A percentile compares a stretch with the other conserved stretches of the same genome.
These are phyloP conservation scores for Mesocricetus auratus DNA, from an alignment of 2,113 vertebrate species.

Conservation along the genomic window DNA sequence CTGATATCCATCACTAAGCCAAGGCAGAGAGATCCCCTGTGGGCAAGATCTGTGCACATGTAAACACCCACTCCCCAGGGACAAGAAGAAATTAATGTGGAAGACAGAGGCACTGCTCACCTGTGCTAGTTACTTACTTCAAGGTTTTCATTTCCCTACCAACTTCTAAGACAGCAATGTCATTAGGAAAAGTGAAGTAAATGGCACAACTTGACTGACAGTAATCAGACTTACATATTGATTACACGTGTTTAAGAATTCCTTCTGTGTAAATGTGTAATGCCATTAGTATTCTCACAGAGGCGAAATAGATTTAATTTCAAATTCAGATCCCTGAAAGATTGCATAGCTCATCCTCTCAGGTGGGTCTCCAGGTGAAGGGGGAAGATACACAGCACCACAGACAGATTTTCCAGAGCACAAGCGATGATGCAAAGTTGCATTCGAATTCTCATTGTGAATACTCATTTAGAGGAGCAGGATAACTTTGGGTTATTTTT, in stretches of 20 bases:
- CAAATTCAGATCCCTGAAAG: conserved; percentile 8
- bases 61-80: neutral
- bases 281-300: neutral
- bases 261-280: neutral
- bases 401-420: conserved; percentile 39
- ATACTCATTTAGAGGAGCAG: conserved; percentile 51
- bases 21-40: neutral
- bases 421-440: conserved; percentile 41
- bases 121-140: neutral
- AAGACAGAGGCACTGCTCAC: neutral
- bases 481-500: conserved; percentile 54
- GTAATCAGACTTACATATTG: conserved; percentile 27
- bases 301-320: conserved; percentile 13
- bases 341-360: neutral
- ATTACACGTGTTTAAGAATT: neutral
- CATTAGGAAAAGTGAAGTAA: conserved; percentile 30
- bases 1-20: neutral
- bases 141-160: neutral
- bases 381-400: neutral
- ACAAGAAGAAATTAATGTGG: neutral
- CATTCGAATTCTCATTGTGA: conserved; percentile 57
- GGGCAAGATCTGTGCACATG: neutral
- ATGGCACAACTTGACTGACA: neutral
- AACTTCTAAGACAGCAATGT: neutral
- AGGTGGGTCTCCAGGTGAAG: neutral